Evolutionary conservation across 2,888 invertebrate genomes (phyloP).

Genomic region (Nephrotoma flavescens): DNA sequence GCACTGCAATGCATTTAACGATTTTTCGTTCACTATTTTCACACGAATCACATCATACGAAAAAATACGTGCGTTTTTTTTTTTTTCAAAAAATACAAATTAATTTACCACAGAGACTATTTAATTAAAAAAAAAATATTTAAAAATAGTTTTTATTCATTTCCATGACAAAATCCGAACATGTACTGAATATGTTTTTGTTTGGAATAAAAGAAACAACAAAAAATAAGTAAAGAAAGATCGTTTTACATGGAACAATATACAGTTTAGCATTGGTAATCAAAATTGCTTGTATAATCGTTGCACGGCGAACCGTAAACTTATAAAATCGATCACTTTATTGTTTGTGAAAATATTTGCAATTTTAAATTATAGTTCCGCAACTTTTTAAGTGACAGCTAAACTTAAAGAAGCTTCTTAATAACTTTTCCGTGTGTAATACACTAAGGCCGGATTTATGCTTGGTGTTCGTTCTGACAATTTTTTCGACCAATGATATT

Average conservation of each 20-base stretch:
- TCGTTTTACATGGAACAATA: background rate
- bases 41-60: background rate
- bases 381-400: too few species aligned
- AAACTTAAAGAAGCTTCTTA: too few species aligned
- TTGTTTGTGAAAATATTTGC: too few species aligned
- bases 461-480: too few species aligned
- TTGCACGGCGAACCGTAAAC: too few species aligned
- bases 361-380: too few species aligned
- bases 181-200: background rate
- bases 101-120: background rate
- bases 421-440: too few species aligned
- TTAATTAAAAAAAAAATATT: background rate
- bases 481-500: too few species aligned
- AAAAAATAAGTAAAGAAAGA: background rate
- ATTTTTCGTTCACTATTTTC: background rate
- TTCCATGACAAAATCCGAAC: background rate
- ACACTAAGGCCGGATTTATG: too few species aligned
- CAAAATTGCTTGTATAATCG: background rate
- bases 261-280: background rate
- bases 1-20: background rate
- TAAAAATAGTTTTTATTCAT: background rate
- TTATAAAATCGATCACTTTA: too few species aligned
- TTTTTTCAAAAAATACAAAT: background rate
- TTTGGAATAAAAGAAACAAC: background rate
- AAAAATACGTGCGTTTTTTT: background rate